Evolutionary conservation across 1,140 invertebrate genomes (phyloP), one percentile per base, ranked within the genome.

Genomic region (Euwallacea fornicatus): DNA sequence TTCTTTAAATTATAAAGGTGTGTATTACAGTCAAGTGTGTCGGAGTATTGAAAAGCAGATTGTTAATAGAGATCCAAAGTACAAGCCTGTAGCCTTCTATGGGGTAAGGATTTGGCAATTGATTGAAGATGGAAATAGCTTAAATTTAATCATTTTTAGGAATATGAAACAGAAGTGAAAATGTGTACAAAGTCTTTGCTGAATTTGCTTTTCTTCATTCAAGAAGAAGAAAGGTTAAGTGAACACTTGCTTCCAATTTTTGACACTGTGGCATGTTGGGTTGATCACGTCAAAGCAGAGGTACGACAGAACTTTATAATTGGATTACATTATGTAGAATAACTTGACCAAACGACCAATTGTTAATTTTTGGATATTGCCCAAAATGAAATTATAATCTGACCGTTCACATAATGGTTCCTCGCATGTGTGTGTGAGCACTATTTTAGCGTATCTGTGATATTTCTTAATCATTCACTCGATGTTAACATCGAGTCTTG

Each of bases 221-320:
- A 71, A 61, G 69, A 73, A 41, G 59, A 71, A 13, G 42, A 73
- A 33, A n/a, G 69, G 8, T 21, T 72, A 8, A 47, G 66, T 6
- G 69, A 65, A 6, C 53, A 71, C 33, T 62, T 73, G 3, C 50
- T 68, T 50, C 47, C 60, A 56, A 44, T 75, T 7, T 75, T 75
- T 63, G 71, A 75, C 55, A 50, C 68, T 33, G 15, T 73, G 7
- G 54, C 66, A 7, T 62, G 65, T 55, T 75, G 74, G 74, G 71
- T 75, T 46, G 71, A 73, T 56, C 69, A 73, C 59, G 54, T 73
- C 3, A 68, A 69, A 68, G n/a, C 68, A 9, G 74, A 73, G 65
- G 72, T 75, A 67, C 50, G 58, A 62, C 15, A 65, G 8, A n/a
- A n/a, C 4, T 33, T 33, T 33, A 33, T 33, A 33, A 33, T 2